Evolutionary conservation across 2,113 vertebrate genomes (phyloP).

Genomic region (Myodes glareolus): DNA sequence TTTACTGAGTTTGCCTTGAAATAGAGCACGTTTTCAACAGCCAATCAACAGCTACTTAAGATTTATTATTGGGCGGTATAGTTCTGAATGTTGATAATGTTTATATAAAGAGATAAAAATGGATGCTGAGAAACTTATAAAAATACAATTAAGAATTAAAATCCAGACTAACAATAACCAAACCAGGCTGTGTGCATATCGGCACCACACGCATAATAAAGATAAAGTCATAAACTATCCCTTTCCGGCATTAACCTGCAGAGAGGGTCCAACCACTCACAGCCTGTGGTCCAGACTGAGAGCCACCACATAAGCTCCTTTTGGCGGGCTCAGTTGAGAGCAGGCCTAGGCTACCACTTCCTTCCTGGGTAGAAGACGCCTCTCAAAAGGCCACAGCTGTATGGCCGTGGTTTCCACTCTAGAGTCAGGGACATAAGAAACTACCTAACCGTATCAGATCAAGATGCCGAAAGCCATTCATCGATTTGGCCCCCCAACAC

Average conservation of each 20-base stretch:
- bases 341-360: background rate
- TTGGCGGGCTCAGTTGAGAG: background rate
- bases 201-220: background rate
- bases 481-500: background rate
- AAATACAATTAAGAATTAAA: background rate
- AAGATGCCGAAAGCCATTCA: background rate
- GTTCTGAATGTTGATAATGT: too few relatives aligned
- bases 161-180: background rate
- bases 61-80: background rate
- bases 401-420: background rate
- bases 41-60: background rate
- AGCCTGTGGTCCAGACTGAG: background rate
- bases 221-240: too few relatives aligned
- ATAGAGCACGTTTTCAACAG: background rate
- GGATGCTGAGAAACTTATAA: background rate
- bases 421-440: background rate
- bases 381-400: background rate
- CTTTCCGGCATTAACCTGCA: too few relatives aligned
- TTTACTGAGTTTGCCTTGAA: background rate
- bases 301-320: background rate
- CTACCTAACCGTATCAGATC: background rate
- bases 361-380: background rate
- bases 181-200: background rate
- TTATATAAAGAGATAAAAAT: background rate
- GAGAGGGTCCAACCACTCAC: rapidly evolving